phyloP scores from a whole-genome alignment of 2,113 vertebrate species.

The Corythornis cristatus region DNA sequence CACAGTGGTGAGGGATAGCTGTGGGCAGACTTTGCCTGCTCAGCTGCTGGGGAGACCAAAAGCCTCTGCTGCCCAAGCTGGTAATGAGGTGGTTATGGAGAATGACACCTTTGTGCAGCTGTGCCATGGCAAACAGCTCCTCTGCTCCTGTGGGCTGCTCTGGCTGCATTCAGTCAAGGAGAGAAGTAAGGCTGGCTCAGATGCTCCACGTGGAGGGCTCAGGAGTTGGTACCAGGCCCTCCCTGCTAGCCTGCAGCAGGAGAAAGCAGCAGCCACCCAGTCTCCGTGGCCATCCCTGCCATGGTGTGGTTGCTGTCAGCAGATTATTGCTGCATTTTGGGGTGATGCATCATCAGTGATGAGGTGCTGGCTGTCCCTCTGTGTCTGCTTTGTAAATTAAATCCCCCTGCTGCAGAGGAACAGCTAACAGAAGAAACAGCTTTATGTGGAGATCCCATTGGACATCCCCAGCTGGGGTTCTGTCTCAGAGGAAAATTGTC shows the following conservation, averaged over 20 bases:
- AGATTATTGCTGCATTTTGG: not conserved
- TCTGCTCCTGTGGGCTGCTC: not conserved
- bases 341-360: too few relatives aligned
- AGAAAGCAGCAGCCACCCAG: not conserved
- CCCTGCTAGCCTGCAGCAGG: not conserved
- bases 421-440: not conserved
- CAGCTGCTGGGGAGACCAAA: not conserved
- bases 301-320: not conserved
- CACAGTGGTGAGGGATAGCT: not conserved
- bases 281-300: accelerated
- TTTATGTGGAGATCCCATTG: not conserved
- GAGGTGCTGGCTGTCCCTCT: not conserved
- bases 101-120: not conserved
- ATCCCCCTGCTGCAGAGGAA: not conserved
- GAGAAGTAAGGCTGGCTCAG: not conserved
- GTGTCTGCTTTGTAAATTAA: not conserved
- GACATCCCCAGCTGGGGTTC: not conserved
- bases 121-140: not conserved
- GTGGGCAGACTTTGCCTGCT: not conserved
- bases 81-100: not conserved
- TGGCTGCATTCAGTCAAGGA: not conserved
- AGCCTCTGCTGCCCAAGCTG: not conserved
- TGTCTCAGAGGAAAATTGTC: not conserved
- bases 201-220: not conserved
- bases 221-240: not conserved